Conservation (phyloP, 2,797 vertebrate genomes). For the Xiphophorus birchmanni region DNA sequence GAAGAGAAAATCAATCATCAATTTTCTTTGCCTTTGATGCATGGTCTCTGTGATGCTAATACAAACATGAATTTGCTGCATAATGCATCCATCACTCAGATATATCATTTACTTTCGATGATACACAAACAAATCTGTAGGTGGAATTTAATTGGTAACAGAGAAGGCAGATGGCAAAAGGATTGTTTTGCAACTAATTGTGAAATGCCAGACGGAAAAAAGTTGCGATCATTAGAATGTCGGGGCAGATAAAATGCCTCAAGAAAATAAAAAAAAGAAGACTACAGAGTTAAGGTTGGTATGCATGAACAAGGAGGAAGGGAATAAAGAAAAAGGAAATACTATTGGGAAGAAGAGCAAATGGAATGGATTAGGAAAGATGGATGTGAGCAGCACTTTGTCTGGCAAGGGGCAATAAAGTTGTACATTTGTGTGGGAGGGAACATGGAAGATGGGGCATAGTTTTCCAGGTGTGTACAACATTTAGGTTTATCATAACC, state of each 20-base stretch:
- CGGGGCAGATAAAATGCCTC: constrained; percentile 16
- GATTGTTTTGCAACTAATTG: constrained; percentile 45
- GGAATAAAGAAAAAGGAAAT: constrained; percentile 2
- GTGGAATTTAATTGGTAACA: constrained; percentile 38
- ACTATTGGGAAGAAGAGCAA: neutral
- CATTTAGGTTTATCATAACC: neutral
- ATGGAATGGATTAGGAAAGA: neutral
- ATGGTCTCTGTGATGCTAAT: neutral
- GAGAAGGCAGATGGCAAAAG: constrained; percentile 38
- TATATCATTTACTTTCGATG: constrained; percentile 15
- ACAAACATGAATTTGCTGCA: constrained; percentile 13
- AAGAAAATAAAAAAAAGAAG: neutral
- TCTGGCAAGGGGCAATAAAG: neutral
- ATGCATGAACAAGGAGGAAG: neutral
- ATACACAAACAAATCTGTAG: constrained; percentile 46
- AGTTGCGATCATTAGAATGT: constrained; percentile 13
- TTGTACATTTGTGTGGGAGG: constrained; percentile 11
- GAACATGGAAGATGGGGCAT: neutral
- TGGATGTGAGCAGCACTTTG: neutral
- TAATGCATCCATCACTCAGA: constrained; percentile 39
- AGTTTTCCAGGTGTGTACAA: neutral
- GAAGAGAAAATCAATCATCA: neutral
- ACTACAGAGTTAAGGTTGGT: neutral
- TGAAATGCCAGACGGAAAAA: constrained; percentile 35
- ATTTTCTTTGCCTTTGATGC: neutral